These are phyloP conservation scores for Enteromius paludinosus DNA, from an alignment of 2,797 vertebrate genomes.

Conservation along the genomic window DNA sequence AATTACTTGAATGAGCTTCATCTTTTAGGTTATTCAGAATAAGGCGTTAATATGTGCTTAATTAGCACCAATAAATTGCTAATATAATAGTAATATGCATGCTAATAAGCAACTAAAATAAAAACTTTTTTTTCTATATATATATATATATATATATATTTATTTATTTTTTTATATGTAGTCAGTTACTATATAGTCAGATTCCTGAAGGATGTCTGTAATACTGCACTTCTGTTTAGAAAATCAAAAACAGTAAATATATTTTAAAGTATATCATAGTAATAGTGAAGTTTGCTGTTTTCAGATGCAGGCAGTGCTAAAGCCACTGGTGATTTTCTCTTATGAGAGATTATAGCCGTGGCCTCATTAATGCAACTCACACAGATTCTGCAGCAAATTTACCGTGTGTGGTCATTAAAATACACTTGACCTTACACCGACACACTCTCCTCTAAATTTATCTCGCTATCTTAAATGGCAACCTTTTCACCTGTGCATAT, in stretches of 20 bases:
- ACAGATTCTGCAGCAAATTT: conserved; percentile 13
- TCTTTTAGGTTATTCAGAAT: no score
- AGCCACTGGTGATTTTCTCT: background rate
- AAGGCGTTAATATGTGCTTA: no score
- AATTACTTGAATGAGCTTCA: no score
- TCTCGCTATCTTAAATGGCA: background rate
- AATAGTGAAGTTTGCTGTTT: background rate
- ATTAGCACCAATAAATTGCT: no score
- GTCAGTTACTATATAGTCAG: background rate
- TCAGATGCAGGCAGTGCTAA: background rate
- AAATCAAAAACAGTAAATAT: no score
- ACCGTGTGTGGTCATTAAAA: conserved; percentile 37
- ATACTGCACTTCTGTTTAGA: background rate
- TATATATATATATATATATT: no score
- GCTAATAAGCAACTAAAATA: no score
- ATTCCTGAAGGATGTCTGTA: background rate
- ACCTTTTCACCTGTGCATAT: conserved; percentile 1
- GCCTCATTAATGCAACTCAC: conserved; percentile 27
- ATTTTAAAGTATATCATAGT: no score
- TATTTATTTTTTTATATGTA: no score
- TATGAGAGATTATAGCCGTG: background rate
- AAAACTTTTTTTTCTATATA: no score
- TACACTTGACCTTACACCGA: conserved; percentile 19
- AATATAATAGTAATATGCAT: no score
- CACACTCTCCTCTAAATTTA: background rate